Evolutionary conservation across 2,797 vertebrate genomes (phyloP).

Genomic region (Carduelis carduelis): DNA sequence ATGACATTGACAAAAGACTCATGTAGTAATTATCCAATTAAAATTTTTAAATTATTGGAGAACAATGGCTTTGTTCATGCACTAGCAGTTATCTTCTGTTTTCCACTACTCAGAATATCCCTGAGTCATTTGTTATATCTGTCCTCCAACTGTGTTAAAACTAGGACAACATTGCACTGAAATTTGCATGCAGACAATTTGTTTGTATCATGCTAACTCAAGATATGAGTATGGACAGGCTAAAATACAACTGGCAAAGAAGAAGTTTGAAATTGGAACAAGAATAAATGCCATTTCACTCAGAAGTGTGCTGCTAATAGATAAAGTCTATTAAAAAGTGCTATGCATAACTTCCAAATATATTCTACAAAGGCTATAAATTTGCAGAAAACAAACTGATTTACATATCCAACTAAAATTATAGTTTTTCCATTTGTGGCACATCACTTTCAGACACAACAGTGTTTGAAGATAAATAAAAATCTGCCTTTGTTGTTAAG

Average conservation of each 20-base stretch:
- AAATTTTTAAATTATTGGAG: neutral
- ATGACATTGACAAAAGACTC: neutral
- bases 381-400: neutral
- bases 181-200: neutral
- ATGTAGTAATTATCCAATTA: neutral
- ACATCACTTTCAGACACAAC: neutral
- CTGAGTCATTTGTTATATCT: neutral
- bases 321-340: neutral
- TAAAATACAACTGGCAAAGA: slow-evolving; percentile 21
- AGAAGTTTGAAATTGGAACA: slow-evolving; percentile 9
- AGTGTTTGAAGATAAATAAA: neutral
- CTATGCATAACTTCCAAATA: neutral
- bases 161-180: neutral
- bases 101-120: neutral
- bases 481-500: neutral
- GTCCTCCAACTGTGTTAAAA: neutral
- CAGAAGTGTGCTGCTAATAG: neutral
- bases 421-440: neutral
- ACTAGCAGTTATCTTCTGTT: neutral
- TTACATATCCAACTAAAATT: neutral
- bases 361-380: neutral
- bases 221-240: neutral
- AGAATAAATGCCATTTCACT: neutral
- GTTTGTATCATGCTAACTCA: neutral
- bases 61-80: neutral